Evolutionary conservation across 2,797 vertebrate genomes (phyloP).

Genomic region (Bovichtus variegatus): DNA sequence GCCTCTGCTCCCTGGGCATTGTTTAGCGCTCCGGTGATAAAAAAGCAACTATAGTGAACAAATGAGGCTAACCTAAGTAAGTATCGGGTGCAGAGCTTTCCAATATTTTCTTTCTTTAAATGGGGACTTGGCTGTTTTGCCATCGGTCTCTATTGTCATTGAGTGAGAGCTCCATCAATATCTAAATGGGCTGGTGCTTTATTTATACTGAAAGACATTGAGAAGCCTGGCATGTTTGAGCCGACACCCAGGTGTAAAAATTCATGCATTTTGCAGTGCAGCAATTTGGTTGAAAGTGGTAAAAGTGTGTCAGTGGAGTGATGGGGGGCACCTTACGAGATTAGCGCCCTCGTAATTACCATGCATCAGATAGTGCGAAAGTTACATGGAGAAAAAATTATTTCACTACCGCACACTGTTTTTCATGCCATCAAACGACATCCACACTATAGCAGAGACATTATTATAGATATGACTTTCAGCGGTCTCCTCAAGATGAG

Average conservation of each 20-base stretch:
- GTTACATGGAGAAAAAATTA: not conserved
- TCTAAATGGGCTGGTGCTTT: constrained; percentile 49
- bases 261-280: constrained; percentile 30
- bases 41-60: constrained; percentile 27
- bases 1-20: constrained; percentile 22
- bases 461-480: constrained; percentile 49
- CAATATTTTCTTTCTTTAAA: constrained; percentile 29
- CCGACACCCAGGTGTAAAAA: constrained; percentile 11
- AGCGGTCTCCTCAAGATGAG: constrained; percentile 42
- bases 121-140: constrained; percentile 16
- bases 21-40: constrained; percentile 42
- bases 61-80: constrained; percentile 36
- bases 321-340: not conserved
- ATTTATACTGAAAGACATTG: constrained; percentile 33
- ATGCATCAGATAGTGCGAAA: not conserved
- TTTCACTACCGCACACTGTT: constrained; percentile 6
- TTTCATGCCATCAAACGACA: constrained; percentile 18
- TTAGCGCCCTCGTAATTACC: constrained; percentile 32
- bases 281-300: constrained; percentile 26
- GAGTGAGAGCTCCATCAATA: constrained; percentile 47
- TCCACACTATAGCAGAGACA: constrained; percentile 1
- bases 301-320: constrained; percentile 3
- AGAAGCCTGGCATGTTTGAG: constrained; percentile 18
- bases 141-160: constrained; percentile 33
- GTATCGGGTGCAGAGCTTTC: constrained; percentile 12